phyloP scores from a whole-genome alignment of 2,113 vertebrate species.

The Accipiter cooperii region DNA sequence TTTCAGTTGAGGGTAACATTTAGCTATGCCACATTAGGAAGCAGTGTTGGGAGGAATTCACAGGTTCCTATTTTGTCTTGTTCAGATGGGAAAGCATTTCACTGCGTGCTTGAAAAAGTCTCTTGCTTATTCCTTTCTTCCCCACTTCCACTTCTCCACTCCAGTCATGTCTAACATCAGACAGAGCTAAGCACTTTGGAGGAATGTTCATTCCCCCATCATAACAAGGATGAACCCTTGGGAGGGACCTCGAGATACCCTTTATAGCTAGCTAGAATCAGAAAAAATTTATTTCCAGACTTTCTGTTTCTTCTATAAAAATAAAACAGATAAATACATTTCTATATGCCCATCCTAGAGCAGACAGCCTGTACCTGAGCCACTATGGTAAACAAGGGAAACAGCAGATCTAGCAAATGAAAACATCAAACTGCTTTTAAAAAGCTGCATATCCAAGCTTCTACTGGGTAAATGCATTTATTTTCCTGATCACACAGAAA shows the following conservation, averaged over 20 bases:
- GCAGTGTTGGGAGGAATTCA: background rate
- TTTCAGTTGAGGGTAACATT: background rate
- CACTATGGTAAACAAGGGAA: background rate
- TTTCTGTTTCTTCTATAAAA: background rate
- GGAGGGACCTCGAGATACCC: background rate
- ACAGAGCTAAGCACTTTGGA: background rate
- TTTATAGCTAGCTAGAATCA: background rate
- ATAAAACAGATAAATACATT: background rate
- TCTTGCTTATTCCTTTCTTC: background rate
- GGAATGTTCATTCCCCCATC: background rate
- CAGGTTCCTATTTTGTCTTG: background rate
- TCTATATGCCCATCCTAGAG: background rate
- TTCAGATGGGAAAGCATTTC: background rate
- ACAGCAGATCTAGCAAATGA: background rate
- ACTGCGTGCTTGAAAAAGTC: background rate
- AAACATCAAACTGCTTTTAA: background rate
- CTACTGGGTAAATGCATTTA: background rate
- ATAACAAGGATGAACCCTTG: background rate
- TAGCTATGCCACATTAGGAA: slow-evolving; percentile 2
- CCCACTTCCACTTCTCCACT: background rate
- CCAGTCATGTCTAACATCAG: background rate
- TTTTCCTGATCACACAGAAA: background rate
- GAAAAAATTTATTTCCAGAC: background rate
- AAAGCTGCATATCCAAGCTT: background rate
- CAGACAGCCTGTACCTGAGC: background rate